A percentile compares a stretch with the other conserved stretches of the same genome.
These are phyloP conservation scores for Eretmochelys imbricata DNA, from an alignment of 2,113 vertebrate genomes.

Conservation along the genomic window DNA sequence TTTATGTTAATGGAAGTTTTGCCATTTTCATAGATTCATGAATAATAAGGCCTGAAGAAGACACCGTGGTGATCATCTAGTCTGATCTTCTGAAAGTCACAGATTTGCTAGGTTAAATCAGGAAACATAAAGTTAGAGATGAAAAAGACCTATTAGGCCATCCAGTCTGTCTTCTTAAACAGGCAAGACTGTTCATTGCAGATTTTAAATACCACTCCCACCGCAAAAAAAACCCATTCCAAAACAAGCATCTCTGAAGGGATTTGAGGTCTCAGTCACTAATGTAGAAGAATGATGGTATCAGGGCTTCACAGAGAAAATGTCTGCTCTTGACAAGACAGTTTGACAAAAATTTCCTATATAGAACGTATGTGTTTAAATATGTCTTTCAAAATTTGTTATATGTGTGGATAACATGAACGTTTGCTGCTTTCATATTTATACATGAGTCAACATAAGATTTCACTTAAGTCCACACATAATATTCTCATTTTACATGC, in stretches of 20 bases:
- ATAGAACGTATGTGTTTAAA: conserved; percentile 6
- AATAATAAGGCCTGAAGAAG: background rate
- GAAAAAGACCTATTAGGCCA: background rate
- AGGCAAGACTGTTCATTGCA: background rate
- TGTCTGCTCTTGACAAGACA: background rate
- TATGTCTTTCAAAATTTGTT: background rate
- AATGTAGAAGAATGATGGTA: background rate
- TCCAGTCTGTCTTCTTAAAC: background rate
- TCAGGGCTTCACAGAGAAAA: background rate
- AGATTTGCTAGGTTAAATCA: background rate
- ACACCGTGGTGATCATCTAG: background rate
- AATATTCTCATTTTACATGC: background rate
- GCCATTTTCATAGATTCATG: background rate
- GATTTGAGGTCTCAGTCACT: background rate
- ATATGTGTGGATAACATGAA: background rate
- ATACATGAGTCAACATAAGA: background rate
- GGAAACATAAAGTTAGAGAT: background rate
- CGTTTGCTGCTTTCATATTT: background rate
- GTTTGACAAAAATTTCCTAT: background rate
- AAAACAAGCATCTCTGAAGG: background rate
- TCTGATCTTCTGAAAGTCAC: background rate
- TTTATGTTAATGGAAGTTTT: conserved; percentile 4
- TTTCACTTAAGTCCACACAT: background rate
- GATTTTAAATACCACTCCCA: background rate
- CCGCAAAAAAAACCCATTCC: background rate